Evolutionary conservation across 2,888 invertebrate genomes (phyloP), one percentile per base, ranked within the genome.

Genomic region (Ochlodes sylvanus): DNA sequence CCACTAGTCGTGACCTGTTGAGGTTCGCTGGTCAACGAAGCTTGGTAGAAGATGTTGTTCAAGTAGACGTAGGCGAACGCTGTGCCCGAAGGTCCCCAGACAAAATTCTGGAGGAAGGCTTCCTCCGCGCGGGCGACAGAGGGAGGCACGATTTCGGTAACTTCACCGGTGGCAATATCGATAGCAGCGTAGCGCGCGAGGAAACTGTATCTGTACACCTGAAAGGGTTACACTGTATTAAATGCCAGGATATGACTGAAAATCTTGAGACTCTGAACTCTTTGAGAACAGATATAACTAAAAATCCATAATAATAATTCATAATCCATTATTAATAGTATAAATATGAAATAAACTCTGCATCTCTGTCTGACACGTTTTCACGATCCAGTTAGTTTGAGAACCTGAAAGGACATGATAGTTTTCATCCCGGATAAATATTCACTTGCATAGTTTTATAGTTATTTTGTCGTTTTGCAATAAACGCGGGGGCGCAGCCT

Each of bases 191-290:
- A 98, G 69, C 95, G 94, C 3, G 97, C 97, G 63, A 95, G 84
- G 82, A 95, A 97, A 75, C 97, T 97, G 83, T 98, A 95, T 69
- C 98, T 94, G 87, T 96, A 98, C 44, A 96, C 94, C 97, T 97
- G 92, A 2, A 82, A 82, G 38, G 1, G 38, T 32, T n/a, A n/a
- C n/a, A n/a, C n/a, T n/a, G n/a, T 27, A 44, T 44, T 2, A 44
- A 15, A 15, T 6, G n/a, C 15, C 15, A 44, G 15, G 15, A 15
- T 44, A 42, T n/a, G 42, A 5, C 7, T n/a, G 14, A n/a, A 42
- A 9, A 42, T 42, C 14, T 42, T 42, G 5, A 27, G 2, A 4
- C 27, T 27, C 27, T 27, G 5, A 2, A 27, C 5, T n/a, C n/a
- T n/a, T n/a, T n/a, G n/a, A n/a, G n/a, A n/a, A n/a, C n/a, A n/a